Evolutionary conservation across 2,797 vertebrate genomes (phyloP).

Genomic region (Acipenser transmontanus): DNA sequence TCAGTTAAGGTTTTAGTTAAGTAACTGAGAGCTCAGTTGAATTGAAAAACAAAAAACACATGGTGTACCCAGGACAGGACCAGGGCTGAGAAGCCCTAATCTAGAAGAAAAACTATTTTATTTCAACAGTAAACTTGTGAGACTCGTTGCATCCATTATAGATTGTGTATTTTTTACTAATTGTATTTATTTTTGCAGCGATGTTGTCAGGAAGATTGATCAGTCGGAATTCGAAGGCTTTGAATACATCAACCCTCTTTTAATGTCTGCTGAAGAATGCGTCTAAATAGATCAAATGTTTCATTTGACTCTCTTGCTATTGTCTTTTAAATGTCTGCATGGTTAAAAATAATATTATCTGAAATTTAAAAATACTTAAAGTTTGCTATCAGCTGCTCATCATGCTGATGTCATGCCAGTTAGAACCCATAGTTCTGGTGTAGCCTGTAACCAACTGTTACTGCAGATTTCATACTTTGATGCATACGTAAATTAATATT

Average conservation of each 20-base stretch:
- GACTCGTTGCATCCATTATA: no score
- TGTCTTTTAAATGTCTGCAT: conserved; percentile 28
- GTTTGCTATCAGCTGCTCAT: conserved; percentile 33
- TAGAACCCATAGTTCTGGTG: conserved; percentile 66
- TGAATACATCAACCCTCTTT: conserved; percentile 95
- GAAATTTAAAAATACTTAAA: not conserved
- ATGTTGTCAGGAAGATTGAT: conserved; percentile 94
- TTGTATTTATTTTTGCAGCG: conserved; percentile 55
- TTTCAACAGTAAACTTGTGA: no score
- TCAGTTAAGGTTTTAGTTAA: no score
- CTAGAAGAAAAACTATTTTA: no score
- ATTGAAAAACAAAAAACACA: no score
- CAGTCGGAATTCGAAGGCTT: conserved; percentile 98
- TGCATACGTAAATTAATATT: no score
- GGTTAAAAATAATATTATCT: conserved; percentile 27
- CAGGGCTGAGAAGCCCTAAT: no score
- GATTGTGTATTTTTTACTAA: conserved; percentile 20
- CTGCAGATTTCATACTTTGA: conserved; percentile 17
- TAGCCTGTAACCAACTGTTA: conserved; percentile 49
- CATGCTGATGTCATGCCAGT: conserved; percentile 65
- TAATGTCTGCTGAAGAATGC: conserved; percentile 97
- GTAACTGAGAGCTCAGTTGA: no score
- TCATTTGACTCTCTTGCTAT: not conserved
- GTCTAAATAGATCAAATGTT: conserved; percentile 57
- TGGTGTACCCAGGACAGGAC: no score